Evolutionary conservation across 2,797 vertebrate genomes (phyloP), one percentile per base, ranked within the genome.

Genomic region (Chanos chanos): DNA sequence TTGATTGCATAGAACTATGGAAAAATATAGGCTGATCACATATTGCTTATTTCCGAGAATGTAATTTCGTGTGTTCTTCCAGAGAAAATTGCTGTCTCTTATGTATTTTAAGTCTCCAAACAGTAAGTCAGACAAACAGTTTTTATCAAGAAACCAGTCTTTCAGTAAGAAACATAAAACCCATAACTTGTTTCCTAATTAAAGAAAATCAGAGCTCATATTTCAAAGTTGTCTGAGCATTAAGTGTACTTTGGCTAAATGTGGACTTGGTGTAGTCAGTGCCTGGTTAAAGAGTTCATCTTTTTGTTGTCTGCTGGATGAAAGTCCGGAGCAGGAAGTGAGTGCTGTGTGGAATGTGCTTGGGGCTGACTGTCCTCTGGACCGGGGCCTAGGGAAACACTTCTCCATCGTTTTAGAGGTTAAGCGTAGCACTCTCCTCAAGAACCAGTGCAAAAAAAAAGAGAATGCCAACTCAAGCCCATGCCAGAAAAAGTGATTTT

Each of bases 301-400:
- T 50, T 52, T 61, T 51, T 68, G 61, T 76, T 63, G 43, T 53
- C 31, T 22, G 27, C 15, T 60, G 56, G 49, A 69, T 76, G 52
- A 70, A 66, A 64, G 59, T 66, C 25, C 63, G 58, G 41, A 57
- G 53, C 63, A 68, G 65, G 55, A 65, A 73, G 69, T 62, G 60
- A 69, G 61, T 41, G 19, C 34, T 27, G 34, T 40, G 53, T 60
- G 66, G 69, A 74, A 74, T 72, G 72, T 40, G 44, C 56, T 68
- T 27, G 31, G 62, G 58, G 59, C 45, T 44, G 53, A 39, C 57
- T 66, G 68, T 69, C 62, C 62, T 66, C 71, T 77, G 69, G 75
- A 70, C 44, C 13, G 39, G 16, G 51, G 66, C 75, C 71, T 71
- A 72, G 66, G 52, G 69, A 74, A 74, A 77, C 63, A 77, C 54